Base-by-base conservation (phyloP, 2,797 vertebrate species). In the Gymnoscopelus braueri region DNA sequence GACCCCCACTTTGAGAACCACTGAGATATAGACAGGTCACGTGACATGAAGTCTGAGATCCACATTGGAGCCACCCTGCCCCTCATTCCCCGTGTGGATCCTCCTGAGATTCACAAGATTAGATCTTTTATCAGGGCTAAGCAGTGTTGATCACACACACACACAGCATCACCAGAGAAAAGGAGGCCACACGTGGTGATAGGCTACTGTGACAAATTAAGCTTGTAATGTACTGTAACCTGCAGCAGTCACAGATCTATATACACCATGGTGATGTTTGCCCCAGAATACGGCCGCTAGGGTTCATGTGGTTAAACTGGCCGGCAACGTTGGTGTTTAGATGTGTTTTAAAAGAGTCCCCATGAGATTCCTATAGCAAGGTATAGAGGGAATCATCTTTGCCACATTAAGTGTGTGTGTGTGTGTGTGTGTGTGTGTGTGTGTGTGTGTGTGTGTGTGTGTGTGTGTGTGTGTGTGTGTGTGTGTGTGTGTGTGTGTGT, bases 321-420 rank as follows among this genome's bases (percentile, higher is more conserved):
- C 26, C 2, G 26, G 75, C 66, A 82, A 89, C 77, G 91, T 92
- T 84, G 91, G 90, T 65, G 87, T 87, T 89, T 65, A 77, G 75
- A 86, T 91, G 84, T 82, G 80, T 85, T 91, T 87, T 78, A 85
- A 72, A 83, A 79, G 74, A 57, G 74, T 83, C 75, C 67, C 88
- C 79, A 3, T 48, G 82, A 84, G 85, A 83, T 70, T 72, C 48
- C 8, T 54, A 19, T n/a, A 70, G 91, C 79, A 77, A 50, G 32
- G 32, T 29, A 60, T 32, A 8, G 61, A 75, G 65, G 50, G 84
- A 81, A 84, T 82, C 73, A 84, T 87, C 81, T 83, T 84, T 85
- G 83, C 84, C 75, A n/a, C 80, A 89, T 83, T 72, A 89, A 78
- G 86, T 66, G 69, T 63, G 60, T 44, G 39, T 49, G 59, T 63